Evolutionary conservation across 2,797 vertebrate genomes (phyloP).

Genomic region (Scyliorhinus canicula): DNA sequence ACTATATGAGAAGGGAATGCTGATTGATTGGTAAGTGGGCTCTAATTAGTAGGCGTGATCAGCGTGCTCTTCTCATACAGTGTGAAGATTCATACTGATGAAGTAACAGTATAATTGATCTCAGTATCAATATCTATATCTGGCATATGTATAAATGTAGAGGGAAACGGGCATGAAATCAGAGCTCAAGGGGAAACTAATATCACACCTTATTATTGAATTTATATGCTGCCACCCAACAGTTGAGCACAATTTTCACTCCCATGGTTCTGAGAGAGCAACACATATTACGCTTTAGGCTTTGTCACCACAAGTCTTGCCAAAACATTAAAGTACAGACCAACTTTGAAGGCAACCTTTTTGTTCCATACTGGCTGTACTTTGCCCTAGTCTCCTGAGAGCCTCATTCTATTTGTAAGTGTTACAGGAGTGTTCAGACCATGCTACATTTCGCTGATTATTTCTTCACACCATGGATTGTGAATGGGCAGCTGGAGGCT

Average conservation of each 20-base stretch:
- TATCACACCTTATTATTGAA: background rate
- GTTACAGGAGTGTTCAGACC: background rate
- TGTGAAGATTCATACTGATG: background rate
- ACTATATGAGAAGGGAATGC: no score
- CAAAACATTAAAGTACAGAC: background rate
- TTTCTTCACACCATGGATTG: background rate
- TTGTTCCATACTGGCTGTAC: background rate
- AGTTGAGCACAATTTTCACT: background rate
- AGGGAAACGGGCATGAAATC: background rate
- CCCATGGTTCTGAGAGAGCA: background rate
- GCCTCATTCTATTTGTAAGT: background rate
- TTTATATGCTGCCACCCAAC: background rate
- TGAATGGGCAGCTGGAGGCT: background rate
- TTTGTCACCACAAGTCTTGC: background rate
- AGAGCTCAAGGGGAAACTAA: background rate
- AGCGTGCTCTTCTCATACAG: no score
- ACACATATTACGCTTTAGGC: background rate
- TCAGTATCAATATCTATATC: background rate
- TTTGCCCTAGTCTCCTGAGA: background rate
- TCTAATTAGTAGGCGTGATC: no score
- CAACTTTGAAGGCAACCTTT: background rate
- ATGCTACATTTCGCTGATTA: background rate
- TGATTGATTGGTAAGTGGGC: no score
- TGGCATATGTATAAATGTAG: background rate
- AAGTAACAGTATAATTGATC: background rate